These are phyloP conservation scores for Epinephelus fuscoguttatus DNA, from an alignment of 2,113 vertebrate species.

Conservation along the genomic window DNA sequence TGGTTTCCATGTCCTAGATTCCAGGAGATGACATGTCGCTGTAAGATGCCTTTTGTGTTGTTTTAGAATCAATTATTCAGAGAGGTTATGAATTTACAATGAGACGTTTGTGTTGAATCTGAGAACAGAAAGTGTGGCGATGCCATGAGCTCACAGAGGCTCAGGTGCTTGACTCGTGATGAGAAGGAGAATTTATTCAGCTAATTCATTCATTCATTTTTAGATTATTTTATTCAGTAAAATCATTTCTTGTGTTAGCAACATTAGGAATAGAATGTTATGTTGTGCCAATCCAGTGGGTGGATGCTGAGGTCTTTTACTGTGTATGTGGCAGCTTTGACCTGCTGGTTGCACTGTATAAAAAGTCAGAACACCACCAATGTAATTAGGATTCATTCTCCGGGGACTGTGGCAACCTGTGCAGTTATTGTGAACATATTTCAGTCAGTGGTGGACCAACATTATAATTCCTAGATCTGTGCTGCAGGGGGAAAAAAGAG, in stretches of 20 bases:
- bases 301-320: not conserved
- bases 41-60: slow-evolving; percentile 39
- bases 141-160: not conserved
- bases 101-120: slow-evolving; percentile 13
- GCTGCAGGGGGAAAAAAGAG: not conserved
- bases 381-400: not conserved
- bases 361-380: not conserved
- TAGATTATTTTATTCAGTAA: not conserved
- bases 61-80: slow-evolving; percentile 60
- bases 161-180: no score
- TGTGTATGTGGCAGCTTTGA: not conserved
- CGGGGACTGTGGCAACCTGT: no score
- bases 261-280: not conserved
- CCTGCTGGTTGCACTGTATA: no score
- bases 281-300: not conserved
- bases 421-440: not conserved
- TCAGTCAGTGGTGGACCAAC: no score
- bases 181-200: not conserved
- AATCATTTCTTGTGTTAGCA: not conserved
- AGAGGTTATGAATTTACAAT: slow-evolving; percentile 51
- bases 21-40: slow-evolving; percentile 29
- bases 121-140: slow-evolving; percentile 4
- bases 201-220: not conserved
- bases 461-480: not conserved
- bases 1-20: slow-evolving; percentile 53